Evolutionary conservation across 92 coral and sea anemone genomes (phyloP).

Genomic region (Zoanthus sociatus): DNA sequence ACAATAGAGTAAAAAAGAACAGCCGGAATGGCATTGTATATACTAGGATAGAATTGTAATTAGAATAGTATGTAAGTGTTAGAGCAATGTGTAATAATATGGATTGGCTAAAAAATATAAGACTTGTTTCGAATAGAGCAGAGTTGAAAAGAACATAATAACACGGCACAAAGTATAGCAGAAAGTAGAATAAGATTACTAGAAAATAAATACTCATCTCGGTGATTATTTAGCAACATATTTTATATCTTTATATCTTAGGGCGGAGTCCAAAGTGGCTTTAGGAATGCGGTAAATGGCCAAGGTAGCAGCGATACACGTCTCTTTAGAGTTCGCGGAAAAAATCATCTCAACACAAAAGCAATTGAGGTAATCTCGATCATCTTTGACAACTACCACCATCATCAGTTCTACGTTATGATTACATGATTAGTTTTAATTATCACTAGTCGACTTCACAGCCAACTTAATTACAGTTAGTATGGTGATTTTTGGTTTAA

Average conservation of each 20-base stretch:
- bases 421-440: neutral
- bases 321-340: constrained; percentile 24
- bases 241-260: neutral
- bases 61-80: too few species aligned
- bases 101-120: too few species aligned
- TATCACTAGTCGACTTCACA: neutral
- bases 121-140: too few species aligned
- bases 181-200: too few species aligned
- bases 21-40: too few species aligned
- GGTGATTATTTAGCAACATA: neutral
- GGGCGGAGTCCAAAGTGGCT: constrained; percentile 35
- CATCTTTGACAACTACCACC: neutral
- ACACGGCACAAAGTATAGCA: too few species aligned
- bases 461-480: neutral
- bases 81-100: too few species aligned
- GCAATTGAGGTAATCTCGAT: constrained; percentile 3
- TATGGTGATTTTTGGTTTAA: too few species aligned
- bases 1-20: too few species aligned
- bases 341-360: neutral
- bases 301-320: neutral
- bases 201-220: too few species aligned
- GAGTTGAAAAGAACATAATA: too few species aligned
- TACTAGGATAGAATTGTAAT: too few species aligned
- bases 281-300: neutral
- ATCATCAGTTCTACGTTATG: neutral